phyloP scores from a whole-genome alignment of 2,888 invertebrate species.

The Dexiosoma caninum region DNA sequence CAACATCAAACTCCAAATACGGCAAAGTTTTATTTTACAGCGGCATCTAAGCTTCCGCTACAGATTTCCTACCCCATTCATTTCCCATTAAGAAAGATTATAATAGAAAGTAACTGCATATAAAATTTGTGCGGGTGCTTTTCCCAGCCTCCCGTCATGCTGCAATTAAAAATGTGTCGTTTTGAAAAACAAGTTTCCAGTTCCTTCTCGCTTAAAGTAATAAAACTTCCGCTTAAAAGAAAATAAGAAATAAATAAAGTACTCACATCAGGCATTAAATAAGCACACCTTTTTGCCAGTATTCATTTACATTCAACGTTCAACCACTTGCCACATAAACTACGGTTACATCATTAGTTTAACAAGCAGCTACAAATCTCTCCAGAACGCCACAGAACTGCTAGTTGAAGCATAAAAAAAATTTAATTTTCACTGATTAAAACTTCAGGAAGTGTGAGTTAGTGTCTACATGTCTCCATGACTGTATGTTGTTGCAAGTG shows the following conservation, averaged over 20 bases:
- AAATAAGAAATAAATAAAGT: neutral
- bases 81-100: neutral
- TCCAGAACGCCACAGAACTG: constrained; percentile 9
- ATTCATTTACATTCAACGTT: constrained; percentile 23
- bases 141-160: neutral
- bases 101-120: neutral
- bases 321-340: constrained; percentile 10
- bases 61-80: neutral
- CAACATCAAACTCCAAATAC: neutral
- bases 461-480: neutral
- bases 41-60: constrained; percentile 25
- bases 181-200: constrained; percentile 35
- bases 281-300: constrained; percentile 33
- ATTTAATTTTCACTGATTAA: constrained; percentile 43
- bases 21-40: neutral
- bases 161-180: constrained; percentile 48
- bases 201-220: constrained; percentile 21
- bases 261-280: neutral
- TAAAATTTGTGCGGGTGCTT: constrained; percentile 34
- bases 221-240: constrained; percentile 43
- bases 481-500: neutral
- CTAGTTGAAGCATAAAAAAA: neutral
- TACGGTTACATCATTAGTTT: constrained; percentile 72
- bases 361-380: constrained; percentile 65
- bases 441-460: constrained; percentile 52